These are phyloP conservation scores for Mactromeris polynyma DNA, from an alignment of 2,888 invertebrate species.

Conservation along the genomic window DNA sequence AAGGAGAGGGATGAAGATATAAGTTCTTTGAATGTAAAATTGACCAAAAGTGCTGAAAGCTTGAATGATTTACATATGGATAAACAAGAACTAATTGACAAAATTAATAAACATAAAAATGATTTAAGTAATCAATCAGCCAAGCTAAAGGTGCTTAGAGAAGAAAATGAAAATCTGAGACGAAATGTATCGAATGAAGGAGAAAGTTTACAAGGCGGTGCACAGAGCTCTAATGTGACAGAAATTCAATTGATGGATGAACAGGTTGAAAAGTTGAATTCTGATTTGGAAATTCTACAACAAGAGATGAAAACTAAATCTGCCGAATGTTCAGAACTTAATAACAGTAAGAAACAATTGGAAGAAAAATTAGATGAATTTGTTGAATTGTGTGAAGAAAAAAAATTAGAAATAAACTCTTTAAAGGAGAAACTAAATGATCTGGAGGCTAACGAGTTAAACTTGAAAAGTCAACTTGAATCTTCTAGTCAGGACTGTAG, in stretches of 20 bases:
- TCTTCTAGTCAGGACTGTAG: conserved; percentile 53
- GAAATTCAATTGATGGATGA: conserved; percentile 46
- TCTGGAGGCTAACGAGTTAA: conserved; percentile 24
- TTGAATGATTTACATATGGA: conserved; percentile 85
- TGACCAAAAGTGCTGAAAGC: conserved; percentile 78
- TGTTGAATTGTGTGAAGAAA: conserved; percentile 23
- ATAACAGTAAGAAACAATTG: conserved; percentile 67
- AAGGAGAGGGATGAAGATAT: conserved; percentile 65
- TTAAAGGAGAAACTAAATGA: conserved; percentile 27
- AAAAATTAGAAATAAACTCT: conserved; percentile 38
- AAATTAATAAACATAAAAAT: conserved; percentile 67
- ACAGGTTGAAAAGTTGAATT: conserved; percentile 33
- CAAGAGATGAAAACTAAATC: conserved; percentile 40
- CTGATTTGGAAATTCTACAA: conserved; percentile 48
- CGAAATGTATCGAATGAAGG: conserved; percentile 8
- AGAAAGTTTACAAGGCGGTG: conserved; percentile 8
- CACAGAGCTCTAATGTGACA: not conserved
- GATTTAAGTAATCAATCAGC: conserved; percentile 69
- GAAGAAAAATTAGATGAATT: conserved; percentile 41
- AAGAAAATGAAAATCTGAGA: conserved; percentile 66
- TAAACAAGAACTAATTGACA: conserved; percentile 79
- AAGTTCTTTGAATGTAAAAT: conserved; percentile 77
- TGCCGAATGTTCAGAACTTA: conserved; percentile 54
- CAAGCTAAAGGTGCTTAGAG: conserved; percentile 73
- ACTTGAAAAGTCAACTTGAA: conserved; percentile 36